A percentile compares a stretch with the other conserved stretches of the same genome.
Conservation (phyloP, 2,888 invertebrate genomes). For the Tetragnatha montana region DNA sequence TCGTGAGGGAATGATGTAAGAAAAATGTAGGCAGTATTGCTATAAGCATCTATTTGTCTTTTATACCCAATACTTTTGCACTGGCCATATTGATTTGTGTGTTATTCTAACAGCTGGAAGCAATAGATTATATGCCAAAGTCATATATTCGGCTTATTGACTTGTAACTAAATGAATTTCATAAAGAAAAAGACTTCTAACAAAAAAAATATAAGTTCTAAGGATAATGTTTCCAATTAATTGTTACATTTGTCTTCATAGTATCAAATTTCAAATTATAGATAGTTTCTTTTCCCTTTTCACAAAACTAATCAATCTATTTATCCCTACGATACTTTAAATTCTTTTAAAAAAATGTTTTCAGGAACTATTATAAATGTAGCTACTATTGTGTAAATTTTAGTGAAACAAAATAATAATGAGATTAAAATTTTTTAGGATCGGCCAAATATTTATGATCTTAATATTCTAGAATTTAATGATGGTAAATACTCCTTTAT, state of each 20-base stretch:
- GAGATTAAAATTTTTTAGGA: too few relatives aligned
- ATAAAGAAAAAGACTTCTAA: neutral
- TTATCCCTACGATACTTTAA: too few relatives aligned
- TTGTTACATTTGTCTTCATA: neutral
- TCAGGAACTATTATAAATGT: too few relatives aligned
- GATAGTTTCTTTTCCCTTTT: neutral
- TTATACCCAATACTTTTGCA: neutral
- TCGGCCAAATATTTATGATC: too few relatives aligned
- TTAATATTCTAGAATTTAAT: too few relatives aligned
- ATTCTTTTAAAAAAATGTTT: too few relatives aligned
- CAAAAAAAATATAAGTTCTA: too few relatives aligned
- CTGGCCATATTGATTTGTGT: conserved; percentile 22
- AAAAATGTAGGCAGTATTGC: neutral
- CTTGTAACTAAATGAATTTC: neutral
- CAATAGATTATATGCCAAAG: conserved; percentile 20
- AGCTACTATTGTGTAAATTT: too few relatives aligned
- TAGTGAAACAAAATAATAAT: too few relatives aligned
- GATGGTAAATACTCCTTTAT: too few relatives aligned
- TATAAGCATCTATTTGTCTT: conserved; percentile 11
- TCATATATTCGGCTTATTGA: neutral
- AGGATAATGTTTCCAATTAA: too few relatives aligned
- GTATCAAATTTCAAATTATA: neutral
- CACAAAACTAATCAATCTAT: too few relatives aligned
- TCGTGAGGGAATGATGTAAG: neutral
- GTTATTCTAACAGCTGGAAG: conserved; percentile 27